Conservation (phyloP, 2,888 invertebrate species). For the Ophion slaviceki region DNA sequence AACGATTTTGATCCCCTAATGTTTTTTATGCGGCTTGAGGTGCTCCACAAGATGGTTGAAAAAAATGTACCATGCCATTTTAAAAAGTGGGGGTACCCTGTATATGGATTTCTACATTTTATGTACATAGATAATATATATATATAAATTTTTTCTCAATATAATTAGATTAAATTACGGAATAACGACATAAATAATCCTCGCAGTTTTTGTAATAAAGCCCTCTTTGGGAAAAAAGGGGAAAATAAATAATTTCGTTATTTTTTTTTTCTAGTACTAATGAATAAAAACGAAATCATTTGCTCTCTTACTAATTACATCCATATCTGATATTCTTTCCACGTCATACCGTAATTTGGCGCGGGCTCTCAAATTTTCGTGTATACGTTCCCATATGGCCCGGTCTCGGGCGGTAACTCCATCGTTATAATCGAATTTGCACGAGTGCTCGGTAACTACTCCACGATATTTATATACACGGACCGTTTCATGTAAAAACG, state of each 20-base stretch:
- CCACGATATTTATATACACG: conserved; percentile 11
- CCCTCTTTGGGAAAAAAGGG: not conserved
- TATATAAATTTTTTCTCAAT: not conserved
- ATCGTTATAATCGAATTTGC: conserved; percentile 62
- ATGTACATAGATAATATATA: not conserved
- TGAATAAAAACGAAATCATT: not conserved
- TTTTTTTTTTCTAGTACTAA: not conserved
- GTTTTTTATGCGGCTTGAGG: no score
- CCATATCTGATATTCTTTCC: conserved; percentile 17
- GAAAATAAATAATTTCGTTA: not conserved
- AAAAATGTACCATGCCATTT: not conserved
- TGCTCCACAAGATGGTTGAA: no score
- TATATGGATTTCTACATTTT: not conserved
- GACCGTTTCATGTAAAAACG: conserved; percentile 1
- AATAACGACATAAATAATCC: not conserved
- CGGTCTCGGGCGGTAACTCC: conserved; percentile 17
- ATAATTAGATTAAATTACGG: not conserved
- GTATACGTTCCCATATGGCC: conserved; percentile 42
- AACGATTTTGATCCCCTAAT: no score
- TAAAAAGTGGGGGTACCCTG: not conserved
- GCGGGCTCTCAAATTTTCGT: conserved; percentile 33
- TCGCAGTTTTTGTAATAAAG: no score
- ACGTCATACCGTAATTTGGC: conserved; percentile 22
- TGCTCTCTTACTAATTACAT: not conserved
- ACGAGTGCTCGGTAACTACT: conserved; percentile 43